These are phyloP conservation scores for Chalcosyrphus nemorum DNA, from an alignment of 2,888 invertebrate genomes.

Conservation along the genomic window DNA sequence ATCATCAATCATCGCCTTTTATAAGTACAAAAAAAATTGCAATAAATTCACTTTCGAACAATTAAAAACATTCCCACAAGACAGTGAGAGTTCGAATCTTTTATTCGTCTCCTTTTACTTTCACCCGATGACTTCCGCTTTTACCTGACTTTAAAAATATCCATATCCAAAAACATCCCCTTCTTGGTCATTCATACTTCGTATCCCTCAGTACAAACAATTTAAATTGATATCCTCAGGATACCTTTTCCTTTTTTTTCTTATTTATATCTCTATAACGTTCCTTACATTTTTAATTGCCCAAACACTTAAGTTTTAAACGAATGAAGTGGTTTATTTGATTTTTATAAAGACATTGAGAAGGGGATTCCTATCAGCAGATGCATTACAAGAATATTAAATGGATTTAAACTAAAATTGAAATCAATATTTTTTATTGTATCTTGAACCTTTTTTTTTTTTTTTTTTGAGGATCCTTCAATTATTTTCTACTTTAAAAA, in stretches of 20 bases:
- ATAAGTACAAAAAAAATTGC: background rate
- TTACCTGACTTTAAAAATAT: conserved; percentile 25
- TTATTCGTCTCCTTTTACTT: conserved; percentile 31
- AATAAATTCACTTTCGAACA: conserved; percentile 35
- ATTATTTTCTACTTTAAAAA: too few relatives aligned
- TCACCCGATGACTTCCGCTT: conserved; percentile 48
- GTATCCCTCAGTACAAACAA: conserved; percentile 17
- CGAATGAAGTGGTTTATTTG: conserved; percentile 42
- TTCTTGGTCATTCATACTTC: conserved; percentile 37
- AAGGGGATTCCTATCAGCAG: conserved; percentile 44
- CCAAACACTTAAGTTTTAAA: conserved; percentile 35
- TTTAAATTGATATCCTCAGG: conserved; percentile 56
- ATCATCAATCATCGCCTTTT: conserved; percentile 2
- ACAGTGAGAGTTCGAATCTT: background rate
- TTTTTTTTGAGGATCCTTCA: background rate
- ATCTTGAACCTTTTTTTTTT: background rate
- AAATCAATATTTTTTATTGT: conserved; percentile 25
- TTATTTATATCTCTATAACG: conserved; percentile 22
- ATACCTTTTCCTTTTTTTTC: conserved; percentile 14
- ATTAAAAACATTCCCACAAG: conserved; percentile 48
- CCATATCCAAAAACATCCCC: conserved; percentile 6
- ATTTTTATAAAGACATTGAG: conserved; percentile 9
- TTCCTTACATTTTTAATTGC: conserved; percentile 62
- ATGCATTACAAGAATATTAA: conserved; percentile 51
- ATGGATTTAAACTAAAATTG: conserved; percentile 35